These are phyloP conservation scores for Scartelaos histophorus DNA, from an alignment of 2,113 vertebrate genomes.

Conservation along the genomic window DNA sequence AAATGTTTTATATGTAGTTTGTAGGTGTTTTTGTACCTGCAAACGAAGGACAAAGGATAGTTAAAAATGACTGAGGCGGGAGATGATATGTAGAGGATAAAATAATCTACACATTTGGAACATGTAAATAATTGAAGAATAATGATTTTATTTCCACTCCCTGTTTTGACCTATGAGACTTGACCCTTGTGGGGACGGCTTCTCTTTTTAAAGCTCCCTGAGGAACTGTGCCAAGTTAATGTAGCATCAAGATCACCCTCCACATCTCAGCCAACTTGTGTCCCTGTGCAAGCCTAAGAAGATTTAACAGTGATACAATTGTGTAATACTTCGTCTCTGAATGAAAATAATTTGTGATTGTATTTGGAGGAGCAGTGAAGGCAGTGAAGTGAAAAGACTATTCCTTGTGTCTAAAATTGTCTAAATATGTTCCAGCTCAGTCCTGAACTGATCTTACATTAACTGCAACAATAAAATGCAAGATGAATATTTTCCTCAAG, in stretches of 20 bases:
- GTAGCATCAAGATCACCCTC: conserved; percentile 4
- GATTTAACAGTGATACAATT: background rate
- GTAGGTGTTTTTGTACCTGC: background rate
- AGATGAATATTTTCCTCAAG: no score
- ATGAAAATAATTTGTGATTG: background rate
- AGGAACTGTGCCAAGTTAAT: conserved; percentile 52
- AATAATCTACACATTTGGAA: background rate
- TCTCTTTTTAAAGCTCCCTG: conserved; percentile 19
- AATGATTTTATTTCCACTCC: background rate
- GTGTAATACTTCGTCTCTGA: background rate
- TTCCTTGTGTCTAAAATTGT: background rate
- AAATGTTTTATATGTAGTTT: no score
- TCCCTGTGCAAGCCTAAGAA: conserved; percentile 4
- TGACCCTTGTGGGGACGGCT: conserved; percentile 3
- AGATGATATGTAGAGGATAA: background rate
- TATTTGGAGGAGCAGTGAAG: background rate
- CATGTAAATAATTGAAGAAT: background rate
- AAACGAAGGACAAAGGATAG: background rate
- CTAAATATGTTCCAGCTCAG: background rate
- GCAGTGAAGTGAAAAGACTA: background rate
- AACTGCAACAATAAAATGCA: no score
- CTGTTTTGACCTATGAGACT: background rate
- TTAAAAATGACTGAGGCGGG: background rate
- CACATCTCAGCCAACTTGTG: conserved; percentile 20
- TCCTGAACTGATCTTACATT: background rate